These are phyloP conservation scores for Clupea harengus DNA, from an alignment of 2,113 vertebrate genomes.

Conservation along the genomic window DNA sequence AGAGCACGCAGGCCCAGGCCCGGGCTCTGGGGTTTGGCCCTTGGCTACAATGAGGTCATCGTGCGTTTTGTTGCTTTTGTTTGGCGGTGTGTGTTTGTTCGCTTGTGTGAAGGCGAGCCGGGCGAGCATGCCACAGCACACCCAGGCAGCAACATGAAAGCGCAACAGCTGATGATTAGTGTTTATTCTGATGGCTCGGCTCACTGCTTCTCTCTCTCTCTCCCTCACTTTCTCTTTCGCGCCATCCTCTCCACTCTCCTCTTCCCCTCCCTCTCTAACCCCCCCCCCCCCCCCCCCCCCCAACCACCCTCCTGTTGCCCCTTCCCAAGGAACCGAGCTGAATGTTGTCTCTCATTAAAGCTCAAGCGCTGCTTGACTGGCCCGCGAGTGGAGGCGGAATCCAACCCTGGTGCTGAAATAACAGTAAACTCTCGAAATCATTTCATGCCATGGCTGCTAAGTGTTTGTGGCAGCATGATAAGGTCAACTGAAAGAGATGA, in stretches of 20 bases:
- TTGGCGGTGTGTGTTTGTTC: conserved; percentile 35
- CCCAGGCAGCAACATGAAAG: conserved; percentile 42
- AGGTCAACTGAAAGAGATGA: conserved; percentile 6
- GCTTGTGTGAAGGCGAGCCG: neutral
- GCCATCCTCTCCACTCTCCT: neutral
- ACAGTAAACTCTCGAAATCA: neutral
- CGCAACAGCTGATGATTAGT: conserved; percentile 36
- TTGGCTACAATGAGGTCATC: neutral
- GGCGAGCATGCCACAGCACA: neutral
- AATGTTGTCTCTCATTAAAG: neutral
- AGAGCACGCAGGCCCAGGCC: too few species aligned
- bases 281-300: neutral
- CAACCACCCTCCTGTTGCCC: neutral
- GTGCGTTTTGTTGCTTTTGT: conserved; percentile 31
- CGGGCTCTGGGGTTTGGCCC: neutral
- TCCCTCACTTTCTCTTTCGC: neutral
- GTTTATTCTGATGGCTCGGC: neutral
- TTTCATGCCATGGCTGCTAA: neutral
- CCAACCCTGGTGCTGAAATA: conserved; percentile 6
- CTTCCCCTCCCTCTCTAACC: neutral
- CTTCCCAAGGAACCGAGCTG: neutral
- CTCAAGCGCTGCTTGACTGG: neutral
- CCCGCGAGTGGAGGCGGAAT: neutral
- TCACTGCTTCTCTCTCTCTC: neutral
- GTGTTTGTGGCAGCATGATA: neutral